Percentiles rank a stretch among this genome's conserved stretches.
Conservation (phyloP, 2,113 vertebrate species). For the Platycercus adscitus region DNA sequence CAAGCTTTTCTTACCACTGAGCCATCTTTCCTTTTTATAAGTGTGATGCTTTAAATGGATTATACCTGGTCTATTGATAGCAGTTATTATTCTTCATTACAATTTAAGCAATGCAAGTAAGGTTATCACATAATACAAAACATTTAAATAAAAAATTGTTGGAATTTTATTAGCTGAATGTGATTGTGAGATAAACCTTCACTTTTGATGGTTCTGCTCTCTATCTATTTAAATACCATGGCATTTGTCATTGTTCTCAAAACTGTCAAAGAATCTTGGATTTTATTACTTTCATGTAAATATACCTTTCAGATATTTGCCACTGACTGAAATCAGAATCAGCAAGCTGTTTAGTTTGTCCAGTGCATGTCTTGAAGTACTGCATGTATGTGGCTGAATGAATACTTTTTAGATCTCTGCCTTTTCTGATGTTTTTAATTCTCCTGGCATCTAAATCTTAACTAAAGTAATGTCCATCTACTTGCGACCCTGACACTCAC, state of each 20-base stretch:
- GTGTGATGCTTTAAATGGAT: background rate
- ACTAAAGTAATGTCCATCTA: background rate
- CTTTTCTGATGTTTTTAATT: background rate
- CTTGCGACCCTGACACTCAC: background rate
- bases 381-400: background rate
- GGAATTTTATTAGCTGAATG: background rate
- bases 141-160: background rate
- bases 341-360: background rate
- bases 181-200: background rate
- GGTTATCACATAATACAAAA: background rate
- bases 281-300: constrained; percentile 20
- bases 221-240: background rate
- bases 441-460: background rate
- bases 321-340: background rate
- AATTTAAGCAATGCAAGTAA: background rate
- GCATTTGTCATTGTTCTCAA: background rate
- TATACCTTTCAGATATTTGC: background rate
- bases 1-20: background rate
- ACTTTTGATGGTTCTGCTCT: background rate
- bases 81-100: background rate
- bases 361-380: background rate
- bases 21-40: background rate
- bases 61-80: background rate
- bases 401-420: background rate
- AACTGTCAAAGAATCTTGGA: background rate